Evolutionary conservation across 2,888 invertebrate genomes (phyloP), one percentile per base, ranked within the genome.

Genomic region (Drosophila monieri): DNA sequence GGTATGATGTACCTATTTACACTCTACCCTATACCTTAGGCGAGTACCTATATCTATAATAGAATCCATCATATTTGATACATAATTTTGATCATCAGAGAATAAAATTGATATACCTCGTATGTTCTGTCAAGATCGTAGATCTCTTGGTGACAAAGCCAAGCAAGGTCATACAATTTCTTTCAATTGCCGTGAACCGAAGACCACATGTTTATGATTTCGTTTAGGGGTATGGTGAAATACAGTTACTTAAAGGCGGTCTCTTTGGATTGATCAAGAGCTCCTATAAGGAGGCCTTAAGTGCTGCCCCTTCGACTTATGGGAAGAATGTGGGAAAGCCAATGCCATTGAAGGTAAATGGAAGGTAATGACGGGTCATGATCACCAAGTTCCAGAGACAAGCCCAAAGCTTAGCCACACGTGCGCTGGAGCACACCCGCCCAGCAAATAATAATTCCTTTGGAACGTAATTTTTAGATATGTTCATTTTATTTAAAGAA

Each of bases 401-500:
- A 41, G 10, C 21, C 18, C 8, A 14, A 39, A 39, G 8, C 5
- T 18, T 37, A 18, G 18, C 9, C 8, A 5, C 49, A 35, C 32
- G 25, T 14, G 49, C 32, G 23, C 39, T 5, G 30, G 12, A 10
- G 9, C 14, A 32, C 10, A 32, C 10, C 52, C 52, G 9, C 2
- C 4, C 35, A 8, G 15, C 18, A n/a, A 51, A 43, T 52, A 49
- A 74, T 60, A 71, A 52, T 5, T 27, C 15, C 3, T 14, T 21
- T 1, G 5, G 1, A 3, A 5, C 12, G 3, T 30, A 12, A 32
- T 80, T 85, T 85, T 81, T 84, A 85, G 86, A 86, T 86, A 86
- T 86, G 86, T 86, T 88, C 86, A 88, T 72, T 85, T 87, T 88
- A 87, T 86, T 85, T 79, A 67, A 85, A 85, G 80, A 85, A 71